A percentile compares a stretch with the other conserved stretches of the same genome.
Evolutionary conservation across 1,140 invertebrate genomes (phyloP).

Genomic region (Acromyrmex heyeri): DNA sequence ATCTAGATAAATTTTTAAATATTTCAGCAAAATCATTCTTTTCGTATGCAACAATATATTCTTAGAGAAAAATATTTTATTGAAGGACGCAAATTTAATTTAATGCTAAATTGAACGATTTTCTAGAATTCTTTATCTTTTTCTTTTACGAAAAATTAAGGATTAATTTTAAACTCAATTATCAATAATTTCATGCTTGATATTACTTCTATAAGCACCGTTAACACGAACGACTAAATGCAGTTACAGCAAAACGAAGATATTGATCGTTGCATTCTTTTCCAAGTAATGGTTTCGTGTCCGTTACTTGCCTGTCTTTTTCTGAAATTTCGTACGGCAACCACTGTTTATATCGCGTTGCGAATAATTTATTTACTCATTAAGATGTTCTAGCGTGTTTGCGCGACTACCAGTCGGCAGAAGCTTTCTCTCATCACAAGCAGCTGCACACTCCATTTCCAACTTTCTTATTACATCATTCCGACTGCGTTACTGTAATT

Average conservation of each 20-base stretch:
- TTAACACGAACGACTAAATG: not conserved
- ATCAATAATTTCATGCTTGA: not conserved
- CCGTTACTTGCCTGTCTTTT: not conserved
- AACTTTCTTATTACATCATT: constrained; percentile 61
- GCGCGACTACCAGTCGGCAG: constrained; percentile 22
- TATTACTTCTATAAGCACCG: not conserved
- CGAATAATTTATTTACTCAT: constrained; percentile 57
- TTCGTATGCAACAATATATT: not conserved
- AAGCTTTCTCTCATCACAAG: constrained; percentile 56
- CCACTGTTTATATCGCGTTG: not conserved
- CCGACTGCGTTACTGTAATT: constrained; percentile 41
- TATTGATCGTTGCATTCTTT: constrained; percentile 34
- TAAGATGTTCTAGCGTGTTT: constrained; percentile 51
- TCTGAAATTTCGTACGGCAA: constrained; percentile 27
- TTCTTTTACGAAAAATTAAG: not conserved
- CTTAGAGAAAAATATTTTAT: not conserved
- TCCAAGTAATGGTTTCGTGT: constrained; percentile 11
- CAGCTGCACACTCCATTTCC: constrained; percentile 48
- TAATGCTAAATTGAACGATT: not conserved
- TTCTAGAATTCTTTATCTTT: not conserved
- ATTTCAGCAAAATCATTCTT: no score
- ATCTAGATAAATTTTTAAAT: no score
- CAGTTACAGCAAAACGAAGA: not conserved
- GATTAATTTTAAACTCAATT: not conserved
- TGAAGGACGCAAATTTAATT: not conserved